Evolutionary conservation across 2,113 vertebrate species (phyloP).

Genomic region (Pionites leucogaster): DNA sequence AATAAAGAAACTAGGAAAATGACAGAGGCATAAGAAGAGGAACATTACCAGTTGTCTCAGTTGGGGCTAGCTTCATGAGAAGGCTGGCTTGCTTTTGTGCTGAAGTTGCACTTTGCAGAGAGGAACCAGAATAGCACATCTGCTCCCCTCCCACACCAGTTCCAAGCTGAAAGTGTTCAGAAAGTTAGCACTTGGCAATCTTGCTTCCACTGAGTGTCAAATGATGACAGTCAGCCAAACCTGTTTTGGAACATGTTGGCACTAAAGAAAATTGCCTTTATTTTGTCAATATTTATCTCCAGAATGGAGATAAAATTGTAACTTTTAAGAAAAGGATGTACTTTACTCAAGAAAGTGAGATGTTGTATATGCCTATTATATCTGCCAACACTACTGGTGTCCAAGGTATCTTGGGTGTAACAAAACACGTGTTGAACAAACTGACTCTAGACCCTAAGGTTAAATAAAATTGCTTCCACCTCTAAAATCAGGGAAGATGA

Average conservation of each 20-base stretch:
- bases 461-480: not conserved
- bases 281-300: not conserved
- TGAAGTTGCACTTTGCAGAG: not conserved
- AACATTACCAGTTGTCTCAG: not conserved
- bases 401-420: not conserved
- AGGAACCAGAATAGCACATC: not conserved
- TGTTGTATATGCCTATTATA: fast-evolving
- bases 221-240: not conserved
- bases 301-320: not conserved
- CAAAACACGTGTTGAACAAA: not conserved
- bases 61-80: not conserved
- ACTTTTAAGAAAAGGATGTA: not conserved
- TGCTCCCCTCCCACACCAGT: not conserved
- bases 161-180: not conserved
- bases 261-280: not conserved
- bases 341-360: not conserved
- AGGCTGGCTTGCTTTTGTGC: not conserved
- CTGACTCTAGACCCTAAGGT: not conserved
- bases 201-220: not conserved
- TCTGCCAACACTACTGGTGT: not conserved
- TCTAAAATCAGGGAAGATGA: not conserved
- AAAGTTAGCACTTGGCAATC: not conserved
- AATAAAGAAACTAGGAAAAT: not conserved
- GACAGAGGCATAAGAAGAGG: not conserved
- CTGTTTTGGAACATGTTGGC: not conserved